These are phyloP conservation scores for Neodiprion lecontei DNA, from an alignment of 1,140 invertebrate genomes.

Conservation along the genomic window DNA sequence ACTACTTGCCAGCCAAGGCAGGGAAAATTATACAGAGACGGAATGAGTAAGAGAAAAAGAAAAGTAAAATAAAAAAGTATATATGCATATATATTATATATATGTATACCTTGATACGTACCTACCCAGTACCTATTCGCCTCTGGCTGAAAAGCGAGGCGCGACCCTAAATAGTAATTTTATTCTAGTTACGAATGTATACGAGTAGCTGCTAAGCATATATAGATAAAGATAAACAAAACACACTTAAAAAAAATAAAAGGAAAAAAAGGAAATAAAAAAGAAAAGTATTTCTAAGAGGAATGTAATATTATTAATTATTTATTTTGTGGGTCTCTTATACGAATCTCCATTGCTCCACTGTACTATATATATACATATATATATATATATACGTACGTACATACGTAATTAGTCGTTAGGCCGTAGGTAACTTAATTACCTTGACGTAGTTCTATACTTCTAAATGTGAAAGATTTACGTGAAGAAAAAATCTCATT, in stretches of 20 bases:
- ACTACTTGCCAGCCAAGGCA: no score
- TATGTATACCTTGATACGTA: constrained; percentile 40
- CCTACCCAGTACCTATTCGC: constrained; percentile 50
- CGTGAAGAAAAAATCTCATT: constrained; percentile 25
- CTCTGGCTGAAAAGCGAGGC: constrained; percentile 44
- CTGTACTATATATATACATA: constrained; percentile 29
- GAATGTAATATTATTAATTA: constrained; percentile 60
- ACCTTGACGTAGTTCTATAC: constrained; percentile 2
- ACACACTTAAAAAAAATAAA: neutral
- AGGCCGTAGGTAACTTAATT: constrained; percentile 7
- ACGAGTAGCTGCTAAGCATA: constrained; percentile 58
- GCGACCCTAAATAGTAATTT: constrained; percentile 55
- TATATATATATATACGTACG: constrained; percentile 22
- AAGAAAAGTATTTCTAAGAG: constrained; percentile 60
- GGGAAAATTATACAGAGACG: neutral
- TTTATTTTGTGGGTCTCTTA: constrained; percentile 61
- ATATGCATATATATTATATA: neutral
- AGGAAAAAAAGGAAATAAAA: neutral
- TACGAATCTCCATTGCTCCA: constrained; percentile 27
- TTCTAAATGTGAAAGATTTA: constrained; percentile 50
- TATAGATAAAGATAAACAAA: constrained; percentile 17
- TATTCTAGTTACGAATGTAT: constrained; percentile 64
- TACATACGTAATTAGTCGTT: neutral
- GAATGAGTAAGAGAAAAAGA: constrained; percentile 15
- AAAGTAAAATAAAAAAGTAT: neutral